Evolutionary conservation across 2,797 vertebrate genomes (phyloP).

Genomic region (Micropoecilia bifurca): DNA sequence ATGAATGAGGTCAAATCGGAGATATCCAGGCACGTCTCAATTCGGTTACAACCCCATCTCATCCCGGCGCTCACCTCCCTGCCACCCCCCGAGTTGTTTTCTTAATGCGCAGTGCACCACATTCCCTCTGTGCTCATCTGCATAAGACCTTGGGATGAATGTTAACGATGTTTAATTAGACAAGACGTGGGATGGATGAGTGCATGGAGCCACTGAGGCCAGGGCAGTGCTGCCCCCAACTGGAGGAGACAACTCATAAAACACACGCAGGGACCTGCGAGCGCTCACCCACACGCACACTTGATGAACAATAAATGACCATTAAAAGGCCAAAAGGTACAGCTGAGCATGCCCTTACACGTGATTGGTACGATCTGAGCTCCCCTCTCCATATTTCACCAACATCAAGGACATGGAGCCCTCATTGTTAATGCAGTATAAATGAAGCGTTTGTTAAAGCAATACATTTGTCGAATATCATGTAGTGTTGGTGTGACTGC

Average conservation of each 20-base stretch:
- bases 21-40: conserved; percentile 84
- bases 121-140: conserved; percentile 84
- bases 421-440: conserved; percentile 55
- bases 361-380: conserved; percentile 50
- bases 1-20: conserved; percentile 86
- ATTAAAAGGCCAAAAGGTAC: conserved; percentile 74
- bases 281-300: conserved; percentile 26
- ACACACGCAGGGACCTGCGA: conserved; percentile 40
- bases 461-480: conserved; percentile 55
- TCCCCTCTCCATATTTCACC: conserved; percentile 55
- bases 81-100: conserved; percentile 82
- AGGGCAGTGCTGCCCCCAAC: conserved; percentile 74
- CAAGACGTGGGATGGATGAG: conserved; percentile 83
- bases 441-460: conserved; percentile 63
- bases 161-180: conserved; percentile 89
- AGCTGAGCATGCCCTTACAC: conserved; percentile 60
- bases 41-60: conserved; percentile 77
- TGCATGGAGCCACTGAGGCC: conserved; percentile 72
- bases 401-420: conserved; percentile 56
- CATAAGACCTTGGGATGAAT: conserved; percentile 89
- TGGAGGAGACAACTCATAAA: conserved; percentile 69
- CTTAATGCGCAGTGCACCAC: conserved; percentile 83
- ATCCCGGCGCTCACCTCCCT: conserved; percentile 70
- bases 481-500: conserved; percentile 56
- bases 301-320: conserved; percentile 71